A percentile compares a stretch with the other conserved stretches of the same genome.
phyloP scores from a whole-genome alignment of 30 jellyfish, hydroid and myxozoan species.

The Aurelia sp. region DNA sequence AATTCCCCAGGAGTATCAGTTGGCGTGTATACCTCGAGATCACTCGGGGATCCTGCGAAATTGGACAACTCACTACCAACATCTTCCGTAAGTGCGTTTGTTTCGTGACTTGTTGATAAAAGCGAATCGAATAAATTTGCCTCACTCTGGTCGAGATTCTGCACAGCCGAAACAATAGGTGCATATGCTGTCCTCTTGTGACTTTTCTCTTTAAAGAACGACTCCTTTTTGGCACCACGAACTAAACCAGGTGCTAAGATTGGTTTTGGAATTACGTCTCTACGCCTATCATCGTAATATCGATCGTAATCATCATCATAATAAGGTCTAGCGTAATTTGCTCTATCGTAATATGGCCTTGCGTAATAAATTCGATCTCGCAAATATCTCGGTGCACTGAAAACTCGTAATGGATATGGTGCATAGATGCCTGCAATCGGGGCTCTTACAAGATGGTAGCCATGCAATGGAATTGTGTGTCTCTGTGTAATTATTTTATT shows the following conservation, averaged over 20 bases:
- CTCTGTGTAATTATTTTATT: no score
- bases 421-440: conserved; percentile 22
- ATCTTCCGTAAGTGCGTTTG: conserved; percentile 37
- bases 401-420: background rate
- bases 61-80: conserved; percentile 45
- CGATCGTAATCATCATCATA: conserved; percentile 9
- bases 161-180: conserved; percentile 69
- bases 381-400: conserved; percentile 3
- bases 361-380: conserved; percentile 20
- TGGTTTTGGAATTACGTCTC: conserved; percentile 41
- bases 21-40: conserved; percentile 45
- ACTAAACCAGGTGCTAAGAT: conserved; percentile 4
- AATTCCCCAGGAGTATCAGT: conserved; percentile 37
- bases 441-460: conserved; percentile 27
- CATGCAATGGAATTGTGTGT: background rate
- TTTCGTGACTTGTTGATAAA: conserved; percentile 33
- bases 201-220: background rate
- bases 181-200: conserved; percentile 47
- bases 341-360: conserved; percentile 17
- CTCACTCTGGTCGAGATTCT: conserved; percentile 57
- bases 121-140: conserved; percentile 55
- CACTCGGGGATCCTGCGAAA: conserved; percentile 48
- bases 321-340: no score
- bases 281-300: conserved; percentile 8
- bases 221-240: conserved; percentile 33